Conservation (phyloP, 2,113 vertebrate species). For the Cricetomys ansorgei region DNA sequence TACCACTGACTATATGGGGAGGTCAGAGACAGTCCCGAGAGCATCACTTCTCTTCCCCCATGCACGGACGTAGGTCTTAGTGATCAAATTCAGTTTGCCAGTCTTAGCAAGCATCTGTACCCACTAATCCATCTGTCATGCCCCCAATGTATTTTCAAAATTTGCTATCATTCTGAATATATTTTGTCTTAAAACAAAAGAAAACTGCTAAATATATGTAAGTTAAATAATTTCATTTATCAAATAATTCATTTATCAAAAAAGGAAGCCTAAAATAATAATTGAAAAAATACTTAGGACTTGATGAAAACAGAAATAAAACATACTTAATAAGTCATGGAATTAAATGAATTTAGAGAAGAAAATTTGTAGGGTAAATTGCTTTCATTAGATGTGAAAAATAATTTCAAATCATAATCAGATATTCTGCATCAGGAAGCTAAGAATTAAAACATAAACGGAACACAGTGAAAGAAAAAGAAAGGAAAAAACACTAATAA, state of each 20-base stretch:
- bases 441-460: background rate
- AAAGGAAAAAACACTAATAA: background rate
- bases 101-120: background rate
- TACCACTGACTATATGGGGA: background rate
- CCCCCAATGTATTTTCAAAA: background rate
- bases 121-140: background rate
- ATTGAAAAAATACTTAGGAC: background rate
- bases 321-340: background rate
- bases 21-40: background rate
- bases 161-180: background rate
- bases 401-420: background rate
- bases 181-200: background rate
- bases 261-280: background rate
- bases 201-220: background rate
- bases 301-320: background rate
- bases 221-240: background rate
- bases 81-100: background rate
- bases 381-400: background rate
- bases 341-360: background rate
- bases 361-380: background rate
- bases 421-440: background rate
- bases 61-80: background rate
- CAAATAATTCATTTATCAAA: background rate
- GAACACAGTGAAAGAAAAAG: background rate
- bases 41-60: background rate